A percentile compares a stretch with the other conserved stretches of the same genome.
Evolutionary conservation across 2,797 vertebrate genomes (phyloP).

Genomic region (Macropodus opercularis): DNA sequence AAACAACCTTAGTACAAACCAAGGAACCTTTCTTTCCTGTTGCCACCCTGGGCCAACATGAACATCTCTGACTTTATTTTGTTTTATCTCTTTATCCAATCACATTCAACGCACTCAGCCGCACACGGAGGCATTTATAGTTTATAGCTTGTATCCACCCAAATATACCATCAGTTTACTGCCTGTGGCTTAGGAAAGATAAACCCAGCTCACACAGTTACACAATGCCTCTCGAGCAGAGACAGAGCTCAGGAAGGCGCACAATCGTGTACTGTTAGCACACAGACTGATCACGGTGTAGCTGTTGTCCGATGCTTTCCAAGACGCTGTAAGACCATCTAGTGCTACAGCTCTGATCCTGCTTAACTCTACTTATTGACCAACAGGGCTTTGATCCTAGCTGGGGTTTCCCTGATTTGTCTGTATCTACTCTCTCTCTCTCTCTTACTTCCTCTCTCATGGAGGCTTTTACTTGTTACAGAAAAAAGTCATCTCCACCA

Average conservation of each 20-base stretch:
- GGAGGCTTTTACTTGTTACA: constrained; percentile 15
- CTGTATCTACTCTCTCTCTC: constrained; percentile 22
- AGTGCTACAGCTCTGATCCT: constrained; percentile 39
- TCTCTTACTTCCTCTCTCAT: constrained; percentile 2
- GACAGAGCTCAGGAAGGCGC: background rate
- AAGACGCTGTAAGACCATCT: constrained; percentile 23
- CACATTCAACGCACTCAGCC: constrained; percentile 29
- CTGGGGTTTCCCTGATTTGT: constrained; percentile 33
- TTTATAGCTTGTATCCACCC: constrained; percentile 7
- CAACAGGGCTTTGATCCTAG: constrained; percentile 29
- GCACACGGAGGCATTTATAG: constrained; percentile 17
- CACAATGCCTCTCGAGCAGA: background rate
- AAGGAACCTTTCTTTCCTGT: constrained; percentile 2
- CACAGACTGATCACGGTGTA: constrained; percentile 9
- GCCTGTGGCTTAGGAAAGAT: constrained; percentile 6
- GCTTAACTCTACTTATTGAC: constrained; percentile 39
- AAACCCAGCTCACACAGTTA: background rate
- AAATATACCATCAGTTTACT: background rate
- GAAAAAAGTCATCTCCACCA: constrained; percentile 31
- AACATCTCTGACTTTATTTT: constrained; percentile 31
- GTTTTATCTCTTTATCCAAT: constrained; percentile 44
- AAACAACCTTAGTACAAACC: constrained; percentile 13
- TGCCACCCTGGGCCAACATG: constrained; percentile 13
- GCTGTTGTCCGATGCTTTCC: constrained; percentile 29
- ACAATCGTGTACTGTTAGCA: background rate